Evolutionary conservation across 1,140 invertebrate genomes (phyloP).

Genomic region (Drosophila paulistorum): DNA sequence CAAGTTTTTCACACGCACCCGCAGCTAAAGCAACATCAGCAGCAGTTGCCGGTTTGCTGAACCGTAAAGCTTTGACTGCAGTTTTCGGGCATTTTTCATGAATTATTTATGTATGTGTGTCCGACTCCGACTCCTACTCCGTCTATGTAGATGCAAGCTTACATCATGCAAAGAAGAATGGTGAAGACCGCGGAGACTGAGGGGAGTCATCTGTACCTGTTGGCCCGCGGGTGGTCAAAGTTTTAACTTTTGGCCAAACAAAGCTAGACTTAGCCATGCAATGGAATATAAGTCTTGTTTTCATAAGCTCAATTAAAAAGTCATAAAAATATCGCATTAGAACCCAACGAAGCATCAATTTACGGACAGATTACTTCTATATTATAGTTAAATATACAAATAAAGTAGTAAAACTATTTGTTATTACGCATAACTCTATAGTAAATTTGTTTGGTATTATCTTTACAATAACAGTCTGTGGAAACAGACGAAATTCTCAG

Average conservation of each 20-base stretch:
- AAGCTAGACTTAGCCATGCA: neutral
- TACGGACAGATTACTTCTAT: neutral
- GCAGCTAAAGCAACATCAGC: neutral
- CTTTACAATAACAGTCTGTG: no score
- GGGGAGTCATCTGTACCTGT: neutral
- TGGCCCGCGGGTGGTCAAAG: neutral
- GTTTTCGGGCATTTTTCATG: conserved; percentile 21
- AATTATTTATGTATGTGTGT: conserved; percentile 2
- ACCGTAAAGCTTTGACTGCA: conserved; percentile 21
- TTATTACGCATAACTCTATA: no score
- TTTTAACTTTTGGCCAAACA: conserved; percentile 25
- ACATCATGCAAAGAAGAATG: neutral
- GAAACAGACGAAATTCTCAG: no score
- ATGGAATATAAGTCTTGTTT: neutral
- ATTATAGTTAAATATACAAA: no score
- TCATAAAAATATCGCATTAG: conserved; percentile 4
- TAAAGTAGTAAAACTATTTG: no score
- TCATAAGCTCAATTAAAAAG: neutral
- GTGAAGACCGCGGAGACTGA: neutral
- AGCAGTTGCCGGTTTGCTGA: conserved; percentile 42
- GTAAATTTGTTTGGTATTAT: no score
- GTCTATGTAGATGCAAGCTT: conserved; percentile 29
- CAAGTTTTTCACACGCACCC: conserved; percentile 9
- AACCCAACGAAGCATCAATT: neutral
- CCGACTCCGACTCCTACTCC: neutral